Percentiles rank a stretch among this genome's conserved stretches.
Conservation (phyloP, 2,113 vertebrate genomes). For the Pelusios castaneus region DNA sequence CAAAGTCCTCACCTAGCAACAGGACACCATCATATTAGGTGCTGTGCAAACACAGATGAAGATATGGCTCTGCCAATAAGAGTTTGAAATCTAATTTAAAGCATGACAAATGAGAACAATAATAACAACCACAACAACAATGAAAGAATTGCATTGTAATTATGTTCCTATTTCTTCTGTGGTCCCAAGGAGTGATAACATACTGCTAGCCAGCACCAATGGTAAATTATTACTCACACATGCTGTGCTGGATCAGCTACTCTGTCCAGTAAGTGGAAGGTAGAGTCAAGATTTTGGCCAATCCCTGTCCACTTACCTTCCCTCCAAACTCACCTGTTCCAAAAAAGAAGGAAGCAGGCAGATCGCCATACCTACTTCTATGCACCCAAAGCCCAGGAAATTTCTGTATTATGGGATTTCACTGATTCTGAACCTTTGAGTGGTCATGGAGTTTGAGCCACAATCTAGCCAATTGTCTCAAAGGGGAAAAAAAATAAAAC, state of each 20-base stretch:
- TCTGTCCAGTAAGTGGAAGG: background rate
- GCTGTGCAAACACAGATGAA: background rate
- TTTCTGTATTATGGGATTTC: background rate
- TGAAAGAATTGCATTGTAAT: background rate
- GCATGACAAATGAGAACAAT: background rate
- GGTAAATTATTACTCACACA: slow-evolving; percentile 11
- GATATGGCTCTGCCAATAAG: background rate
- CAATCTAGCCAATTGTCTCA: background rate
- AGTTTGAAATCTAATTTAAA: slow-evolving; percentile 20
- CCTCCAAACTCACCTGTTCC: background rate
- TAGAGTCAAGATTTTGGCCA: background rate
- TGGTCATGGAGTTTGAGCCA: background rate
- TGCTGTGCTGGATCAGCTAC: background rate
- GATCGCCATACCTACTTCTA: background rate
- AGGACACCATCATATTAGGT: background rate
- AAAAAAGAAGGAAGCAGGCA: background rate
- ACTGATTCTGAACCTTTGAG: background rate
- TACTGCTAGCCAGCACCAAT: background rate
- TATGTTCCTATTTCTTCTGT: slow-evolving; percentile 20
- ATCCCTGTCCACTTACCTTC: background rate
- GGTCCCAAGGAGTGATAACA: background rate
- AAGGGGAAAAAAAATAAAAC: background rate
- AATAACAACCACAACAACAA: background rate
- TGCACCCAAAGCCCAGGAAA: background rate
- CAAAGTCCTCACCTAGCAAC: background rate